Evolutionary conservation across 2,797 vertebrate species (phyloP).

Genomic region (Capromys pilorides): DNA sequence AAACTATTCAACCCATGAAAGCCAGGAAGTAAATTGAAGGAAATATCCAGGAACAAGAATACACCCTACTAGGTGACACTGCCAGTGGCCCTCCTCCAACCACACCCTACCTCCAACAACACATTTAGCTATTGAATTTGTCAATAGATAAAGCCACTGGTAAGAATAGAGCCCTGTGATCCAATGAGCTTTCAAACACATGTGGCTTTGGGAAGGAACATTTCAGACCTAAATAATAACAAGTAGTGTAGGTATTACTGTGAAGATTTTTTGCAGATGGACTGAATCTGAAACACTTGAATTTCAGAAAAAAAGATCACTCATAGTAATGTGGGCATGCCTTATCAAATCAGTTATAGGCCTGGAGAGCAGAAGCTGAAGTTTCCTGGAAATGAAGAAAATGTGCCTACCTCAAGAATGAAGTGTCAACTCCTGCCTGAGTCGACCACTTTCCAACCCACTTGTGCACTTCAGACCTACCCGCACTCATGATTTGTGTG

Average conservation of each 20-base stretch:
- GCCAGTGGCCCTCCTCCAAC: neutral
- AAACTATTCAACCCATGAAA: neutral
- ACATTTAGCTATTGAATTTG: neutral
- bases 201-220: neutral
- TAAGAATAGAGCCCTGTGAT: neutral
- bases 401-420: neutral
- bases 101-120: neutral
- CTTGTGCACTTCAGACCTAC: neutral
- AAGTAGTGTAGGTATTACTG: neutral
- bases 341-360: neutral
- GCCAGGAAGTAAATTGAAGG: neutral
- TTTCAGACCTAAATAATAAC: neutral
- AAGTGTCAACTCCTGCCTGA: neutral
- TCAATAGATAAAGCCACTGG: neutral
- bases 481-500: neutral
- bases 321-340: neutral
- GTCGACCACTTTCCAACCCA: neutral
- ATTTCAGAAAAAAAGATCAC: neutral
- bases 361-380: neutral
- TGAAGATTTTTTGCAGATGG: slow-evolving; percentile 2
- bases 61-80: neutral
- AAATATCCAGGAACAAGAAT: neutral
- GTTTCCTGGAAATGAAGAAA: neutral
- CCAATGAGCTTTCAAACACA: neutral
- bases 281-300: slow-evolving; percentile 11